Conservation (phyloP, 2,888 invertebrate genomes). For the Habrosyne pyritoides region DNA sequence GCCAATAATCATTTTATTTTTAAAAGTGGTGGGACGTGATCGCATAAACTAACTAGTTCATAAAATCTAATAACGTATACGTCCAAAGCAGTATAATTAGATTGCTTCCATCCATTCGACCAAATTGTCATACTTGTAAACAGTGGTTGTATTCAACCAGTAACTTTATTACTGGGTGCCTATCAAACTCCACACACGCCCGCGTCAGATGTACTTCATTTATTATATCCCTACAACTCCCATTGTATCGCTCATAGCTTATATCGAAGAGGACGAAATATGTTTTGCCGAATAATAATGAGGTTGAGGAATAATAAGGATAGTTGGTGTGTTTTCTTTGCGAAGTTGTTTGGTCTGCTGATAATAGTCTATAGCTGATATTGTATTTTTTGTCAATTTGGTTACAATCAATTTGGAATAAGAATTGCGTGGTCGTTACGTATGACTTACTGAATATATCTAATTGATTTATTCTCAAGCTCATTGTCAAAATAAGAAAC, state of each 20-base stretch:
- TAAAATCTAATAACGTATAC: not conserved
- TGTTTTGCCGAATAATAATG: not conserved
- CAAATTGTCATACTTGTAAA: not conserved
- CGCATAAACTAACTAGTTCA: too few species aligned
- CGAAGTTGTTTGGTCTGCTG: not conserved
- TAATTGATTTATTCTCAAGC: too few species aligned
- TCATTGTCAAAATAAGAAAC: too few species aligned
- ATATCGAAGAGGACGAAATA: not conserved
- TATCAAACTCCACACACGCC: conserved; percentile 33
- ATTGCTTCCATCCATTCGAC: not conserved
- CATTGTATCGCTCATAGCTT: not conserved
- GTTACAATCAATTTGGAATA: not conserved
- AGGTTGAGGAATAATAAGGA: not conserved
- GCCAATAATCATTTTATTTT: not conserved
- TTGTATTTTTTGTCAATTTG: not conserved
- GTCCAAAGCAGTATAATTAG: not conserved
- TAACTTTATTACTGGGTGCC: conserved; percentile 44
- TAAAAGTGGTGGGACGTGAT: too few species aligned
- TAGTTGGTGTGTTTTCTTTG: not conserved
- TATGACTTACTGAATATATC: too few species aligned
- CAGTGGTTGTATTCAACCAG: conserved; percentile 38
- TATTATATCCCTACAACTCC: conserved; percentile 17
- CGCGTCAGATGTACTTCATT: conserved; percentile 29
- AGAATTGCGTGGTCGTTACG: not conserved
- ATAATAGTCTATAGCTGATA: not conserved